Evolutionary conservation across 2,797 vertebrate species (phyloP).

Genomic region (Botia kubotai): DNA sequence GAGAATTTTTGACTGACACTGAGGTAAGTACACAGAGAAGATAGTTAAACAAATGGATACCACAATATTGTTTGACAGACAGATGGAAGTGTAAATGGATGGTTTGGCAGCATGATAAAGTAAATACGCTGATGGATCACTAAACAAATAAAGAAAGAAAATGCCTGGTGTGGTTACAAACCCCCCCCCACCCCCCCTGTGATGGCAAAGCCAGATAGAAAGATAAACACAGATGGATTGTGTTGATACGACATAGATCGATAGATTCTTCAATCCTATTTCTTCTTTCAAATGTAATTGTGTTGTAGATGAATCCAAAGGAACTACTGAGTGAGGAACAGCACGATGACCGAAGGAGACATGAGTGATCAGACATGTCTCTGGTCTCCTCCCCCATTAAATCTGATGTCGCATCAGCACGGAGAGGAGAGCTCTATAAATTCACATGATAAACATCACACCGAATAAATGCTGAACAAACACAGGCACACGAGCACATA

Average conservation of each 20-base stretch:
- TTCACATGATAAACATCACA: constrained; percentile 64
- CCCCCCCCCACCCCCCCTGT: constrained; percentile 38
- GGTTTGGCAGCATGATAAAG: constrained; percentile 85
- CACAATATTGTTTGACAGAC: constrained; percentile 84
- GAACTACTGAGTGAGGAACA: constrained; percentile 54
- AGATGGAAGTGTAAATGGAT: constrained; percentile 83
- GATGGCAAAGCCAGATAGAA: constrained; percentile 76
- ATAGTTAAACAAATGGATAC: constrained; percentile 84
- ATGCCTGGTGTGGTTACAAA: constrained; percentile 69
- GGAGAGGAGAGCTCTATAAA: constrained; percentile 35
- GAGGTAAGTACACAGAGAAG: constrained; percentile 74
- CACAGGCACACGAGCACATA: constrained; percentile 25
- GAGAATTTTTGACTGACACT: constrained; percentile 75
- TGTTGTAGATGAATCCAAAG: constrained; percentile 72
- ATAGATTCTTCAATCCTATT: constrained; percentile 81
- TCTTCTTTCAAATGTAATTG: constrained; percentile 76
- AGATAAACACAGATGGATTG: constrained; percentile 84
- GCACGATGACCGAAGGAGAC: constrained; percentile 38
- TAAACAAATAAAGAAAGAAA: constrained; percentile 79
- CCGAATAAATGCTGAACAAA: constrained; percentile 28
- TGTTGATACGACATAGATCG: constrained; percentile 77
- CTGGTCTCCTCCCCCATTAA: constrained; percentile 51
- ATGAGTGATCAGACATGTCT: constrained; percentile 46
- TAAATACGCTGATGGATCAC: constrained; percentile 86
- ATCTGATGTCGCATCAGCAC: constrained; percentile 51